Percentiles rank a stretch among this genome's conserved stretches.
phyloP scores from a whole-genome alignment of 2,888 invertebrate genomes.

The Pseudococcus jackbeardsleyi region DNA sequence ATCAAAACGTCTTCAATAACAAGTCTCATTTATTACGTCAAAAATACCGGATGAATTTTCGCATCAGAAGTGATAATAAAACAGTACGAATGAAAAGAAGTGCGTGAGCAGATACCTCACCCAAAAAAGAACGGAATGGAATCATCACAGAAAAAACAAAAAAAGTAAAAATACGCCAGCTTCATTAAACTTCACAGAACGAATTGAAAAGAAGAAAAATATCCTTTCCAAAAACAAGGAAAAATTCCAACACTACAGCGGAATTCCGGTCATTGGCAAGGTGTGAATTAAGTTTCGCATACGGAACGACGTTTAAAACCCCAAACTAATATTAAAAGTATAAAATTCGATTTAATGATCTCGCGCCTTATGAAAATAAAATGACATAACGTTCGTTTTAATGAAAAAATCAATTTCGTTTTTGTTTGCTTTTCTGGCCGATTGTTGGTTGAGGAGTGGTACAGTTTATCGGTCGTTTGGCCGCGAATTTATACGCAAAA shows the following conservation, averaged over 20 bases:
- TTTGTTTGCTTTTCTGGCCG: neutral
- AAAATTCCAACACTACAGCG: too few relatives aligned
- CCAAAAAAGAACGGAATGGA: neutral
- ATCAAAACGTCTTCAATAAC: conserved; percentile 28
- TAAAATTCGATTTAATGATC: conserved; percentile 31
- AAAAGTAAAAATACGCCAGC: neutral
- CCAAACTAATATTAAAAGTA: neutral
- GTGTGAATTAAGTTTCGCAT: neutral
- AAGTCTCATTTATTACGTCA: conserved; percentile 29
- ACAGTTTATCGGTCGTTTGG: conserved; percentile 9
- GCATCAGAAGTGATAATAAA: neutral
- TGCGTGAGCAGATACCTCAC: neutral
- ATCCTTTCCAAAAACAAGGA: too few relatives aligned
- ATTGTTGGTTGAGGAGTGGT: neutral
- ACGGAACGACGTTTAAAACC: neutral
- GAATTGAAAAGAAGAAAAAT: too few relatives aligned
- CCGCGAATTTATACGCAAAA: neutral
- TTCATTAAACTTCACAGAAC: neutral
- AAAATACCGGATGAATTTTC: neutral
- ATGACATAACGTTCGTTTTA: conserved; percentile 36
- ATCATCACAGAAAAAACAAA: neutral
- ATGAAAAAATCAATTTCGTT: conserved; percentile 38
- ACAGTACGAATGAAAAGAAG: neutral
- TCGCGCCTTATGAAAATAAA: conserved; percentile 24
- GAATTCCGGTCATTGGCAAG: neutral